Evolutionary conservation across 2,113 vertebrate genomes (phyloP).

Genomic region (Camelus bactrianus): DNA sequence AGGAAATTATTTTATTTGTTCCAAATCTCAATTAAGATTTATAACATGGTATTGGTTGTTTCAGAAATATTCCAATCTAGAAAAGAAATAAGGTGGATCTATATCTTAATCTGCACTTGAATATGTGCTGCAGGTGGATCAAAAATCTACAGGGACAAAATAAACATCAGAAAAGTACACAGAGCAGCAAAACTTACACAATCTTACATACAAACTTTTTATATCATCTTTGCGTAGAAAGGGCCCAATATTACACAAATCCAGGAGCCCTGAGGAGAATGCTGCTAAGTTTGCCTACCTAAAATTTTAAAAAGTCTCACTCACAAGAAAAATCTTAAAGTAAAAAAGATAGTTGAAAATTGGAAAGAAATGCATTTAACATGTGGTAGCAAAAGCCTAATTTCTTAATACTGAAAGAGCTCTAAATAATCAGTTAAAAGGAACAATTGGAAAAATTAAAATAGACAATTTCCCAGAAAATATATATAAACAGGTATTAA

Average conservation of each 20-base stretch:
- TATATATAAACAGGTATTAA: not conserved
- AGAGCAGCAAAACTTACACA: not conserved
- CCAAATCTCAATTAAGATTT: slow-evolving; percentile 79
- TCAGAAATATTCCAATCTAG: slow-evolving; percentile 54
- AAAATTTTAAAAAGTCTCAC: not conserved
- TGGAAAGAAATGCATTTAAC: not conserved
- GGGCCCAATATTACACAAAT: not conserved
- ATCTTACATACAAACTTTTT: not conserved
- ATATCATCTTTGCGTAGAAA: not conserved
- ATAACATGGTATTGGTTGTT: slow-evolving; percentile 53
- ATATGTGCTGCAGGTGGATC: not conserved
- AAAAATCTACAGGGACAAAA: slow-evolving; percentile 17
- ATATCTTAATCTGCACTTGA: not conserved
- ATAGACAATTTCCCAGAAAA: not conserved
- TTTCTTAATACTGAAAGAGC: not conserved
- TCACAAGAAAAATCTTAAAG: not conserved
- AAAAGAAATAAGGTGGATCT: not conserved
- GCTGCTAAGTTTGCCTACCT: not conserved
- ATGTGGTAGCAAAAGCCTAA: not conserved
- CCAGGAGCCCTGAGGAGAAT: not conserved
- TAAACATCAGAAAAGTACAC: not conserved
- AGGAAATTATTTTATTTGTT: slow-evolving; percentile 70
- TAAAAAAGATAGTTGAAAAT: not conserved
- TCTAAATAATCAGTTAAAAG: not conserved
- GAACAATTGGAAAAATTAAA: not conserved